Base-by-base conservation (phyloP, 2,113 vertebrate genomes). In the Centropus bengalensis region DNA sequence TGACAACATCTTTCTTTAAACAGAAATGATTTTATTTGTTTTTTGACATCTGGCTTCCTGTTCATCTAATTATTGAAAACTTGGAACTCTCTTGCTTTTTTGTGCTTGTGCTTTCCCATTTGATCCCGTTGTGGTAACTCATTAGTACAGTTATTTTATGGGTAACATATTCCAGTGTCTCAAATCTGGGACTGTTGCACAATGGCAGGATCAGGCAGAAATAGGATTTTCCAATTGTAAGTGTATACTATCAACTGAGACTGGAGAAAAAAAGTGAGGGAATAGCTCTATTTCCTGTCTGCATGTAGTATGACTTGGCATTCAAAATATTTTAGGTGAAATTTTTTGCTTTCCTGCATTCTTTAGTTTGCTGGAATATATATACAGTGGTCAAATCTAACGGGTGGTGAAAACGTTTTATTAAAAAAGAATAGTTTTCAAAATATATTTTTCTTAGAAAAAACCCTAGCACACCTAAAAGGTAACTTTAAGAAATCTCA, bases 241-340 rank as follows among this genome's bases (percentile, higher is more conserved):
- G 8, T 32, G 27, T 44, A 21, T n/a, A 19, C 59, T 69, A 23
- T 36, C 69, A 70, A 26, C 6, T 0, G 1, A 71, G 21, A 58
- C 18, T 77, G 70, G 20, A 73, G 30, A 36, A 38, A 88, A n/a
- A 67, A 56, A 18, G 4, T 9, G 67, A 10, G 5, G 5, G 7
- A 75, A 89, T 70, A 33, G 8, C 18, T 73, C 1, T 82, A 33
- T 79, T 80, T 87, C 30, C 30, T 78, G 7, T 49, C 82, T 69
- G 68, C 20, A 21, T 38, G 26, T 21, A 76, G 14, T 19, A 71
- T 71, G 18, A 20, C 14, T 56, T 66, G 51, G n/a, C 58, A 74
- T 95, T 82, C 32, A 62, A 23, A 80, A 51, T 91, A 62, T 62
- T 94, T 79, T 40, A 79, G 40, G n/a, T 64, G n/a, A 91, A 91